phyloP scores from a whole-genome alignment of 2,113 vertebrate genomes.

The Ptyas mucosa region DNA sequence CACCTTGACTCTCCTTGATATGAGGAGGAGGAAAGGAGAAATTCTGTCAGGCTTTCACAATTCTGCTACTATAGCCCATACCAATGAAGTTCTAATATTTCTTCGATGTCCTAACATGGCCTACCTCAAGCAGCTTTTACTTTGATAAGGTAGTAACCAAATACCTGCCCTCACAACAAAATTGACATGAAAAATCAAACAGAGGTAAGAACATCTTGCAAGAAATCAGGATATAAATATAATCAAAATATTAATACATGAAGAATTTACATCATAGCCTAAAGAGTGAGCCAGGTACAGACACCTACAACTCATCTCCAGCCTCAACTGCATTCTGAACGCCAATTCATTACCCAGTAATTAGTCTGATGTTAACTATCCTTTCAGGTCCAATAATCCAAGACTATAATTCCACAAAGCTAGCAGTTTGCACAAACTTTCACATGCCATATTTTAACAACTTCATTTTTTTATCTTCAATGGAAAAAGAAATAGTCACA shows the following conservation, averaged over 20 bases:
- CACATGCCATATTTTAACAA: background rate
- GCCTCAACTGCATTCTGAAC: background rate
- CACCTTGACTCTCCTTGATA: background rate
- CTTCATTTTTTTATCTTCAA: background rate
- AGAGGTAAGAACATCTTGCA: background rate
- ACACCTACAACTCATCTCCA: background rate
- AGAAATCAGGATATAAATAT: background rate
- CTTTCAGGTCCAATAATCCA: background rate
- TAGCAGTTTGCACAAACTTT: background rate
- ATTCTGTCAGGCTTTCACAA: background rate
- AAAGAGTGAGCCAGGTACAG: background rate
- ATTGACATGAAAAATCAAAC: background rate
- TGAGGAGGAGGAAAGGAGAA: background rate
- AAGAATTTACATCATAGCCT: background rate
- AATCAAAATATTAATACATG: background rate
- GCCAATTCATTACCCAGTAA: background rate
- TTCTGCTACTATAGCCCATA: background rate
- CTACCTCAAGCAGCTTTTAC: background rate
- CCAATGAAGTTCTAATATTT: background rate
- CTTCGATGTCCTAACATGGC: background rate
- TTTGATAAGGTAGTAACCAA: background rate
- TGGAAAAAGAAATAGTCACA: background rate
- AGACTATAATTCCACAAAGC: background rate
- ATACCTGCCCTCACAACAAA: background rate
- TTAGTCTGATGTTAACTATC: background rate